phyloP scores from a whole-genome alignment of 2,888 invertebrate genomes.

The Perizoma flavofasciatum region DNA sequence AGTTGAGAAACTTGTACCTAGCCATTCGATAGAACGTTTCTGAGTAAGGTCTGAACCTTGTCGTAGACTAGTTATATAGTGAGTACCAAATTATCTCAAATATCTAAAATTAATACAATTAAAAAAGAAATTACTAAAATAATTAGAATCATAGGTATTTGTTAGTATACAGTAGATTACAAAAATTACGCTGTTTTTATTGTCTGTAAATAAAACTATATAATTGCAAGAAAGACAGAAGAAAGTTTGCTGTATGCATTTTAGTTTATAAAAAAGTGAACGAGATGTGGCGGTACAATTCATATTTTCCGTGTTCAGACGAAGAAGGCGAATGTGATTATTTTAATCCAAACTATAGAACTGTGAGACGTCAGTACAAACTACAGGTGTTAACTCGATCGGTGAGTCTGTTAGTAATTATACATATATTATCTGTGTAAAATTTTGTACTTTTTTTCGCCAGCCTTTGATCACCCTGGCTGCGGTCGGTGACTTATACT shows the following conservation, averaged over 20 bases:
- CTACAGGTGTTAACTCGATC: conserved; percentile 58
- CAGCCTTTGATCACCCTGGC: too few species aligned
- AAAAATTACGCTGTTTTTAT: too few species aligned
- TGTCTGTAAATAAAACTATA: too few species aligned
- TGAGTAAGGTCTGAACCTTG: conserved; percentile 22
- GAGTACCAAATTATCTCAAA: conserved; percentile 10
- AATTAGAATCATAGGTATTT: too few species aligned
- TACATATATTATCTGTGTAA: too few species aligned
- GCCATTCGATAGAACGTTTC: conserved; percentile 30
- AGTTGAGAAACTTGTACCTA: conserved; percentile 30
- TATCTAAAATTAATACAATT: conserved; percentile 20
- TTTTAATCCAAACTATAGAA: conserved; percentile 52
- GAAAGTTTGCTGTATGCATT: too few species aligned
- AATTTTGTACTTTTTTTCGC: too few species aligned
- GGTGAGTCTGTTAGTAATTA: conserved; percentile 51
- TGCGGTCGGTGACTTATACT: too few species aligned
- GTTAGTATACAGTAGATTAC: too few species aligned
- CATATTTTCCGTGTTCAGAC: conserved; percentile 53
- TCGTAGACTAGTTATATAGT: conserved; percentile 21
- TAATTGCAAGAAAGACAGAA: too few species aligned
- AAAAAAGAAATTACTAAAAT: too few species aligned
- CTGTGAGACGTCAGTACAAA: conserved; percentile 64
- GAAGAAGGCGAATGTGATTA: conserved; percentile 52
- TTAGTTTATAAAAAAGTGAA: conserved; percentile 11
- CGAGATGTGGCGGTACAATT: conserved; percentile 54